Evolutionary conservation across 1,140 invertebrate genomes (phyloP), one percentile per base, ranked within the genome.

Genomic region (Aphis gossypii): DNA sequence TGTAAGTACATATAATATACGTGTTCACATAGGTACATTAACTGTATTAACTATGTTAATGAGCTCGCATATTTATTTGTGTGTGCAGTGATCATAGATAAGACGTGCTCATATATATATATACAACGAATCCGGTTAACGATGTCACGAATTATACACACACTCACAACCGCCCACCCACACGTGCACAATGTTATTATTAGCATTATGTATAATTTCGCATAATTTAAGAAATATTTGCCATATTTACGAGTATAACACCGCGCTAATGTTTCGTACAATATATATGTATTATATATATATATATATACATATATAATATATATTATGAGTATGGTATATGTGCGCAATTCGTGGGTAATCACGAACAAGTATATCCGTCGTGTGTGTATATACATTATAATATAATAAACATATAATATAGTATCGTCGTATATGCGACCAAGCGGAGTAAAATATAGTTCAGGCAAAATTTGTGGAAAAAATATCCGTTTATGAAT

Each of bases 101-200:
- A 89, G 88, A 60, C 25, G 56, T 25, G 38, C 60, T 76, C 60
- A 76, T 60, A 30, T n/a, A 60, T 11, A n/a, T 23, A 60, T 60
- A 60, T 30, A 68, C 2, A n/a, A 90, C 56, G 38, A 90, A 90
- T 90, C 54, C 89, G 54, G 89, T 90, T 90, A 90, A 90, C 20
- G 89, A 90, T 90, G 89, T 90, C 89, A 90, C 89, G 89, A 90
- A 90, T 90, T 46, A 41, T n/a, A n/a, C n/a, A 38, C 35, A 23
- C 87, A 38, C 46, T 25, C 60, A n/a, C n/a, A 76, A 30, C n/a
- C 30, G 30, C 60, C 60, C 60, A 76, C 60, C 30, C 30, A 20
- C 23, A 84, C 23, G 38, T 9, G 38, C 30, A n/a, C 44, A 88
- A 88, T 54, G 87, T 88, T 51, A 51, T 51, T 87, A 46, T 88